Conservation (phyloP, 2,888 invertebrate genomes). For the Cerceris rybyensis region DNA sequence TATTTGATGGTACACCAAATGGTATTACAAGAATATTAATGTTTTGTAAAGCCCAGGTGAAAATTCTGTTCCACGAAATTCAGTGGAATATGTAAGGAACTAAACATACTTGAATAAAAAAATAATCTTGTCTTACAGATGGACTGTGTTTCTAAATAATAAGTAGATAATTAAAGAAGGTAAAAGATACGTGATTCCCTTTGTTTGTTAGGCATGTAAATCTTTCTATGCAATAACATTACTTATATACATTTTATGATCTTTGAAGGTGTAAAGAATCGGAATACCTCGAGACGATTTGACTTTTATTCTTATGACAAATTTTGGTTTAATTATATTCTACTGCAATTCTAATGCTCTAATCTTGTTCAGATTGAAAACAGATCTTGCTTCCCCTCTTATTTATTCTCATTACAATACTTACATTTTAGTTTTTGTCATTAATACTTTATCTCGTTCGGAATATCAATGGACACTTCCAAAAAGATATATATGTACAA, state of each 20-base stretch:
- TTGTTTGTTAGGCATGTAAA: not conserved
- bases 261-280: too few species aligned
- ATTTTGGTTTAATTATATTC: too few species aligned
- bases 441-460: constrained; percentile 35
- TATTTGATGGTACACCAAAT: constrained; percentile 49
- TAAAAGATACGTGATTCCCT: constrained; percentile 16
- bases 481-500: constrained; percentile 38
- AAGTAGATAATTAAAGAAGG: constrained; percentile 14
- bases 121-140: constrained; percentile 9
- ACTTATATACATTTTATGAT: too few species aligned
- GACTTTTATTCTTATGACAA: too few species aligned
- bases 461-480: constrained; percentile 42
- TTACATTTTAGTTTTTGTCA: constrained; percentile 45
- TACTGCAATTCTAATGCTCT: too few species aligned
- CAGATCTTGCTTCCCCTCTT: constrained; percentile 21
- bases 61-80: constrained; percentile 31
- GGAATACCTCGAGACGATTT: too few species aligned
- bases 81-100: constrained; percentile 18
- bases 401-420: constrained; percentile 37
- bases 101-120: constrained; percentile 23
- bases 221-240: not conserved
- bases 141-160: constrained; percentile 13
- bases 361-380: not conserved
- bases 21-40: constrained; percentile 35
- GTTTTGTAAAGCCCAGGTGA: constrained; percentile 23